Percentiles rank a stretch among this genome's conserved stretches.
These are phyloP conservation scores for Spilosoma lubricipeda DNA, from an alignment of 2,888 invertebrate genomes.

Conservation along the genomic window DNA sequence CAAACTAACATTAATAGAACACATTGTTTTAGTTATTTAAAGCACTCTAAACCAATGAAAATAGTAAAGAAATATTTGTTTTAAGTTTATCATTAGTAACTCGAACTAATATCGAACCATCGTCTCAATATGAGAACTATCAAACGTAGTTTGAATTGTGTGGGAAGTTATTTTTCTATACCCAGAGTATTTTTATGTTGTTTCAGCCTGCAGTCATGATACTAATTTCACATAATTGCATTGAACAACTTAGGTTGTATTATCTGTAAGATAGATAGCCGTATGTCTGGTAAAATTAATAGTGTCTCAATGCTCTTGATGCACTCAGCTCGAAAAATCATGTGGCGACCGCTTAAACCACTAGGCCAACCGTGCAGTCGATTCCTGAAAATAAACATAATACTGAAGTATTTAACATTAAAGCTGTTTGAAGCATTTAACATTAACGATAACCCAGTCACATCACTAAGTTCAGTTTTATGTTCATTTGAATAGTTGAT, in stretches of 20 bases:
- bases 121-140: not conserved
- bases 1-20: too few species aligned
- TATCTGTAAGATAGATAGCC: slow-evolving; percentile 1
- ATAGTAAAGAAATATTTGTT: too few species aligned
- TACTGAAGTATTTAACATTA: not conserved
- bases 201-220: not conserved
- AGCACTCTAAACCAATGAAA: too few species aligned
- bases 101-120: not conserved
- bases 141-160: not conserved
- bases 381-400: too few species aligned
- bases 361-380: too few species aligned
- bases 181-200: not conserved
- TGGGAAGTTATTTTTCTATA: not conserved
- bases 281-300: not conserved
- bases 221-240: not conserved
- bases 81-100: not conserved
- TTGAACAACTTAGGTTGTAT: not conserved
- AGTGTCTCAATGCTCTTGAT: not conserved
- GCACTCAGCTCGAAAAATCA: not conserved
- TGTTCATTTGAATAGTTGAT: not conserved
- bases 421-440: too few species aligned
- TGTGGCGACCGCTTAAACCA: too few species aligned
- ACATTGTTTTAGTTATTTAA: not conserved
- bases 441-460: not conserved
- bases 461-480: not conserved